Base-by-base conservation (phyloP, 2,888 invertebrate species). In the Calliphora vomitoria region DNA sequence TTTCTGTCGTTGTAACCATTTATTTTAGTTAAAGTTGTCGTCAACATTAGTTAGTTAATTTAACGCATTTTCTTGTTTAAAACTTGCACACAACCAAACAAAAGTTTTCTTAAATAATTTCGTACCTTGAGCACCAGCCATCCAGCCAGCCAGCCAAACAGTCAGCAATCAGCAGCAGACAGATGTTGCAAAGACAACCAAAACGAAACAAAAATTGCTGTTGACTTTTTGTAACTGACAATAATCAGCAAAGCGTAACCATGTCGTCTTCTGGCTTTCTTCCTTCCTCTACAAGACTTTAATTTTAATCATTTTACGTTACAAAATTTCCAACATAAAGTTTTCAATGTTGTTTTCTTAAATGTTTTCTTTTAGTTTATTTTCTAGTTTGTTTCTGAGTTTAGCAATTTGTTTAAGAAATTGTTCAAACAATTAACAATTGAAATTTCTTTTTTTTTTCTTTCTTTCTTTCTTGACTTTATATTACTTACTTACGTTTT, bases 191-290 rank as follows among this genome's bases (percentile, higher is more conserved):
- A 83, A 76, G 44, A 25, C 66, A 68, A 47, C 41, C n/a, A 41
- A 81, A 41, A 53, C 35, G 50, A 62, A 62, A 55, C 10, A 55
- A 75, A n/a, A 60, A 44, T 75, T 74, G 44, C 11, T 55, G 62
- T 55, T 38, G 44, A 53, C 47, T 50, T 55, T 76, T 80, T 78
- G 72, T 84, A 81, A 87, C 72, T 81, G 83, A 58, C 87, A 84
- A 78, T 72, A 72, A 47, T 80, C 87, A 84, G 47, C 76, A 83
- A 72, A 87, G 83, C 87, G 83, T 83, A 81, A 76, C 87, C 76
- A 66, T 50, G 86, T 72, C 66, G 68, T 84, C 18, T 20, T 71
- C 55, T 38, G 47, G 20, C 10, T 38, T 41, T 13, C 8, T 3
- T 50, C 18, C 53, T 38, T 53, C 25, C 25, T 64, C 10, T 31